phyloP scores from a whole-genome alignment of 2,113 vertebrate genomes.

The Rhabdornis inornatus region DNA sequence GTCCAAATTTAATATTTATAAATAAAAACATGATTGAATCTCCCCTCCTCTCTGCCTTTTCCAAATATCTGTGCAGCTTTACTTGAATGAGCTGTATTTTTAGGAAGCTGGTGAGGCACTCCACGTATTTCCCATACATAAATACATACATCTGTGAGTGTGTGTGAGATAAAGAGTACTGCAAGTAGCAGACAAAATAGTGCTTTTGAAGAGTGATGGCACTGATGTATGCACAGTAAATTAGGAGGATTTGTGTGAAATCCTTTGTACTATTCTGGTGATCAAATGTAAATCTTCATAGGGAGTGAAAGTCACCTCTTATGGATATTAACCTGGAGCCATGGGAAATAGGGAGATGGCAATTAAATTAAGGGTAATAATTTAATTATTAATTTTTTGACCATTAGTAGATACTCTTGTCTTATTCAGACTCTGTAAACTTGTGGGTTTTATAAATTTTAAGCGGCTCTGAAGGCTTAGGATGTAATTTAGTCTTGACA shows the following conservation, averaged over 20 bases:
- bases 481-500: background rate
- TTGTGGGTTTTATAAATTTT: background rate
- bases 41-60: background rate
- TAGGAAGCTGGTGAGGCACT: background rate
- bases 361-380: background rate
- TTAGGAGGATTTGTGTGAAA: background rate
- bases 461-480: background rate
- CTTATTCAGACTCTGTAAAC: background rate
- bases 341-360: background rate
- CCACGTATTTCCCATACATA: background rate
- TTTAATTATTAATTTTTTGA: background rate
- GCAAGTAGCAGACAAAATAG: background rate
- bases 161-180: background rate
- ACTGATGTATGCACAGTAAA: background rate
- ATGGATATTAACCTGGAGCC: background rate
- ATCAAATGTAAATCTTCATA: background rate
- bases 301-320: background rate
- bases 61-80: background rate
- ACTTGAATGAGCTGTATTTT: background rate
- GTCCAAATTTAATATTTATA: background rate
- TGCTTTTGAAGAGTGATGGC: background rate
- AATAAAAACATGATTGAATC: background rate
- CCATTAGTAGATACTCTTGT: background rate
- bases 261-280: background rate
- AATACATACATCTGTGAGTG: background rate